Base-by-base conservation (phyloP, 2,113 vertebrate species). In the Microcebus lehilahytsara region DNA sequence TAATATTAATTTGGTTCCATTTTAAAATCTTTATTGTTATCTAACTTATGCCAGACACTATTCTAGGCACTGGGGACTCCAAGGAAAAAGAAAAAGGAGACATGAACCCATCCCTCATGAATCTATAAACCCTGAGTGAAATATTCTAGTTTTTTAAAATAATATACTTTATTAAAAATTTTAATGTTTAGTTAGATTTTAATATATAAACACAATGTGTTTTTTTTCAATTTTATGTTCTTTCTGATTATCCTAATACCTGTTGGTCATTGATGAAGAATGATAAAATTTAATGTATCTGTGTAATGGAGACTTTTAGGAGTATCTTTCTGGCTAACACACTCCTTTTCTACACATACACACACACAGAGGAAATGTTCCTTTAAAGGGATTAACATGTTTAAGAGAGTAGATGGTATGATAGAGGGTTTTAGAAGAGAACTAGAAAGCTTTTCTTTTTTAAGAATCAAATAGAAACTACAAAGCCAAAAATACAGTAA, bases 391-490 rank as follows among this genome's bases (percentile, higher is more conserved):
- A 67, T 9, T n/a, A 56, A 88, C 19, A 16, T 32, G 30, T 66
- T 81, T 66, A 72, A 78, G n/a, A 51, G 78, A 69, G 49, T 56
- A 84, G 62, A 93, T 27, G 7, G 30, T 42, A 25, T 75, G 32
- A 77, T 20, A 93, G 56, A 80, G 46, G 75, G 58, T 91, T 78
- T 75, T 42, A 86, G 25, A 32, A 74, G 27, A 89, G 60, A 74
- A 87, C 56, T 56, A 8, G 27, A 58, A 92, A 69, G 37, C 10
- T 46, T 46, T 42, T n/a, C 40, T 64, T 34, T 71, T 60, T 83
- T n/a, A 90, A 84, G 51, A 84, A 14, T 79, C 42, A 96, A 67
- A 84, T 1, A 79, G 62, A 96, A 96, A 86, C 81, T 69, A 74
- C 11, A 83, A 89, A 96, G 20, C 10, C 13, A 49, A 77, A 85